Base-by-base conservation (phyloP, 2,888 invertebrate genomes). In the Sminthurinus aureus region DNA sequence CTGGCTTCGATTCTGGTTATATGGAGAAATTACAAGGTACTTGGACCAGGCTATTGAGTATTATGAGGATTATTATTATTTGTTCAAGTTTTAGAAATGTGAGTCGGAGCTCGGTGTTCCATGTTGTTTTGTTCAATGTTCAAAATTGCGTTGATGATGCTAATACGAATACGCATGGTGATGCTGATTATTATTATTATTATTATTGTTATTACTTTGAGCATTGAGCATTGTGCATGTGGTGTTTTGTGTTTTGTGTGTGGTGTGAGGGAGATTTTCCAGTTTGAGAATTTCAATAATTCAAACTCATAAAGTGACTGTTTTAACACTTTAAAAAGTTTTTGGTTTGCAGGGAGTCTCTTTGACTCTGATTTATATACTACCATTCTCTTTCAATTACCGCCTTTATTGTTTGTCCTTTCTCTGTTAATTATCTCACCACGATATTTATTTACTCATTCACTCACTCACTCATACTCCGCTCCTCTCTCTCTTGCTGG, bases 271-370 rank as follows among this genome's bases (percentile, higher is more conserved):
- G n/a, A 22, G 71, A 71, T 71, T 71, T 71, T 24, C 71, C 71
- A 71, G 71, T 71, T 71, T 71, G 26, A 71, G 26, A 71, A 71
- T 71, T 71, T 71, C 71, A 71, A 71, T 71, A 71, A 71, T 71
- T 71, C 71, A 71, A 71, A 22, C 22, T 20, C 22, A 71, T 71
- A 71, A 71, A 71, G 71, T 71, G 71, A 24, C 71, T 71, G 24
- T 71, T 71, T 71, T 71, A 71, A 71, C 71, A 71, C 71, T 71
- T 71, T 71, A 24, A 22, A 71, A 71, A 71, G 71, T 71, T 71
- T 38, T 71, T 71, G 38, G 24, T 78, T 22, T 8, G 64, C 20
- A 64, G 64, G 64, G 64, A 78, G 78, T 58, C 52, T 77, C 38
- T 52, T 26, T 64, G 78, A 64, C 18, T n/a, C 64, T 20, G 26